phyloP scores from a whole-genome alignment of 2,888 invertebrate species.

The Chydorus sphaericus region DNA sequence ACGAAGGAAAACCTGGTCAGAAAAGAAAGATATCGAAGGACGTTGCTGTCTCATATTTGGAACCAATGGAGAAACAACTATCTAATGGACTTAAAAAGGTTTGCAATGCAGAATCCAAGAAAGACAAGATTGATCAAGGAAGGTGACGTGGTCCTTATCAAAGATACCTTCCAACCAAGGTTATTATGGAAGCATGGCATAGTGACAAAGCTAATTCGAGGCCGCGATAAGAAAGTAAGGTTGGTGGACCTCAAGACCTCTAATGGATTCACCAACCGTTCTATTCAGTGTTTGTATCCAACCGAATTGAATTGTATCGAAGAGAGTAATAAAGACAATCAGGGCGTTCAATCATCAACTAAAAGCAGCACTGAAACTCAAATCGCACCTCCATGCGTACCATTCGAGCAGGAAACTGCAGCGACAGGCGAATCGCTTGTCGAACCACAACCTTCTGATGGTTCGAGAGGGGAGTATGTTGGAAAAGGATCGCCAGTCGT shows the following conservation, averaged over 20 bases:
- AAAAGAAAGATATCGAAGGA: no score
- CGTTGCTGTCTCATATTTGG: neutral
- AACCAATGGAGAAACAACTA: neutral
- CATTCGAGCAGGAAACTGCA: no score
- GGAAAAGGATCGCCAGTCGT: no score
- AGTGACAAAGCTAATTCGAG: neutral
- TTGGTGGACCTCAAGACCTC: neutral
- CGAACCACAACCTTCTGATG: no score
- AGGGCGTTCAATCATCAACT: no score
- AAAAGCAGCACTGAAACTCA: no score
- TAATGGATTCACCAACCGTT: neutral
- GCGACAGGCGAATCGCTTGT: no score
- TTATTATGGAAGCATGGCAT: slow-evolving; percentile 5
- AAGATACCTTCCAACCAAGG: neutral
- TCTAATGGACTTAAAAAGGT: neutral
- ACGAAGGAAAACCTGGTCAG: no score
- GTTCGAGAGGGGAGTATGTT: no score
- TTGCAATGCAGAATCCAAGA: neutral
- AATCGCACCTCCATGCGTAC: no score
- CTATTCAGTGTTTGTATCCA: neutral
- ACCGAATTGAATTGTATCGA: neutral
- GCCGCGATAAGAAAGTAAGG: neutral
- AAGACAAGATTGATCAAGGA: no score
- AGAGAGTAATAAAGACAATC: no score
- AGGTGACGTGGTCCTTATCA: neutral